A percentile compares a stretch with the other conserved stretches of the same genome.
Conservation (phyloP, 2,113 vertebrate genomes). For the Chitala chitala region DNA sequence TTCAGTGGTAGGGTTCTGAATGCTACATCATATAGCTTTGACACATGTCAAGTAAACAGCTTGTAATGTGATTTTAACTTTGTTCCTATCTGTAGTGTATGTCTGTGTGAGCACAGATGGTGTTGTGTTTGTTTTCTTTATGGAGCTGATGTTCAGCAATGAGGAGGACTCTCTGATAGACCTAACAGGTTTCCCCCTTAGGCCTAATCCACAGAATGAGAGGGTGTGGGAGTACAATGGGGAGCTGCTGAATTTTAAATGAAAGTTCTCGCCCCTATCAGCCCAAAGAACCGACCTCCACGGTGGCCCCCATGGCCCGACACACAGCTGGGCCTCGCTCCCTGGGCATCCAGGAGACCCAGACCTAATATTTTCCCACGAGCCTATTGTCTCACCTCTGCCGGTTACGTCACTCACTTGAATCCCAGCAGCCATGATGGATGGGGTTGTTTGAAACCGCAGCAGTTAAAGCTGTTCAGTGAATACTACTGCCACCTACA, state of each 20-base stretch:
- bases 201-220: neutral
- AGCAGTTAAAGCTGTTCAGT: constrained; percentile 50
- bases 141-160: neutral
- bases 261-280: neutral
- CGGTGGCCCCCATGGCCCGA: constrained; percentile 6
- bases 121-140: neutral
- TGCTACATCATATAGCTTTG: constrained; percentile 27
- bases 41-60: constrained; percentile 11
- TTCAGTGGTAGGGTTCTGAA: constrained; percentile 8
- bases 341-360: constrained; percentile 23
- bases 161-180: neutral
- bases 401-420: constrained; percentile 35
- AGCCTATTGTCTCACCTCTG: constrained; percentile 27
- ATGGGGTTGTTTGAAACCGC: constrained; percentile 61
- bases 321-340: constrained; percentile 17
- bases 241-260: constrained; percentile 9
- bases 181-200: neutral
- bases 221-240: neutral
- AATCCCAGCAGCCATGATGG: constrained; percentile 47
- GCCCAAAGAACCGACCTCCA: neutral
- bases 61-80: neutral
- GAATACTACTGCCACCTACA: constrained; percentile 38
- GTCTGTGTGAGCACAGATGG: neutral
- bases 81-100: neutral
- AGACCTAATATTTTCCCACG: constrained; percentile 49